Base-by-base conservation (phyloP, 2,888 invertebrate genomes). In the Epiblema foenella region DNA sequence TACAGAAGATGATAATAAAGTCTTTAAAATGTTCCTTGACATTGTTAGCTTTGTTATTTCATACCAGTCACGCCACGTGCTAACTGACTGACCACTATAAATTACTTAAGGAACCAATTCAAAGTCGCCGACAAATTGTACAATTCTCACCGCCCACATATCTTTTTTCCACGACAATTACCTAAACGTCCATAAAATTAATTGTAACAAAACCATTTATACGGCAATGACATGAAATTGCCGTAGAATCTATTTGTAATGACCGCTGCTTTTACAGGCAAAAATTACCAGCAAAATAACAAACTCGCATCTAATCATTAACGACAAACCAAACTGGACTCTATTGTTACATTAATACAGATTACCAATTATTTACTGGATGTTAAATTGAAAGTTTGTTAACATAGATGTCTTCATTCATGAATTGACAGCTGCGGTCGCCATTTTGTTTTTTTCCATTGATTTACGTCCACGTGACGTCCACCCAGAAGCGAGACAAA, bases 111-210 rank as follows among this genome's bases (percentile, higher is more conserved):
- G 51, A 51, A 51, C 29, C 12, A 17, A 24, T 65, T 51, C 52
- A 62, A 71, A 51, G 60, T 20, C 54, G 54, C 56, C 75, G 71
- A 70, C 75, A 75, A 74, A 72, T 75, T 77, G 76, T 73, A 72
- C 71, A 69, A 69, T 69, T 67, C 56, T 42, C 73, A 77, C 81
- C 86, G 84, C 90, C 87, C 89, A 82, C 88, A 89, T 89, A 72
- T 77, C 63, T 83, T 84, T 86, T 90, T 89, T 85, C 91, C 91
- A 91, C 91, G 90, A 85, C 90, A 91, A 91, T 91, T 88, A 87
- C 82, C 81, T 81, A 83, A 88, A 89, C 80, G 79, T 77, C 88
- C 89, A 89, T 90, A 89, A 89, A 89, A 90, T 85, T 91, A 91
- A 92, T 91, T 88, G 87, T 86, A 78, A 85, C 85, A 83, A 85